Evolutionary conservation across 2,113 vertebrate species (phyloP), one percentile per base, ranked within the genome.

Genomic region (Empidonax traillii): DNA sequence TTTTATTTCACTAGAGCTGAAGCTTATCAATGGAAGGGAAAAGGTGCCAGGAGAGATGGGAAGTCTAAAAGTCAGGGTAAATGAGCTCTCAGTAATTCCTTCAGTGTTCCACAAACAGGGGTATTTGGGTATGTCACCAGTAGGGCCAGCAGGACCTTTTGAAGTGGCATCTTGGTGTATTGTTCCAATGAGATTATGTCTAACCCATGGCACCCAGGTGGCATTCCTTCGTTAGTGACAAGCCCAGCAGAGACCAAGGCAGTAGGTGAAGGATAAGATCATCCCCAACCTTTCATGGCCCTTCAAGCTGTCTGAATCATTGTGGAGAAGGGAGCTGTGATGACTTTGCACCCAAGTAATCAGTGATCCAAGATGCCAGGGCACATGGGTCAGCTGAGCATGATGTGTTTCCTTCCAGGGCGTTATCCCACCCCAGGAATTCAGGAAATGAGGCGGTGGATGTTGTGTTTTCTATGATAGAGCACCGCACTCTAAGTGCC

Each of bases 1-100:
- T 89, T 89, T 95, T 62, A 33, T 93, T 94, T 87, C 41, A 14
- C 25, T 68, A 8, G 62, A 82, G 44, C 69, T 89, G 84, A 72
- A 87, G 31, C 12, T 92, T 82, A 14, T 68, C 74, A 61, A 8
- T 61, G 69, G 33, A 88, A 83, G 20, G 13, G 13, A 77, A 53
- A 76, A 9, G n/a, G 16, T 56, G 44, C 41, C 52, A 73, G 47
- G 20, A 74, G 58, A 89, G 47, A 52, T 84, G 39, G 25, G 35
- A 67, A 84, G 5, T 55, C 5, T 71, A 56, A 55, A 46, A 56
- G 39, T 37, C 12, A 8, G 61, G 43, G 25, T 63, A 59, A 91
- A 62, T 5, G 39, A 44, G 4, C 10, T 94, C 20, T 80, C 28
- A 58, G 1, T 71, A 84, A 61, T 66, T 87, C 24, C 14, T 79